These are phyloP conservation scores for Benthosema pterotum DNA, from an alignment of 2,797 vertebrate species.

Conservation along the genomic window DNA sequence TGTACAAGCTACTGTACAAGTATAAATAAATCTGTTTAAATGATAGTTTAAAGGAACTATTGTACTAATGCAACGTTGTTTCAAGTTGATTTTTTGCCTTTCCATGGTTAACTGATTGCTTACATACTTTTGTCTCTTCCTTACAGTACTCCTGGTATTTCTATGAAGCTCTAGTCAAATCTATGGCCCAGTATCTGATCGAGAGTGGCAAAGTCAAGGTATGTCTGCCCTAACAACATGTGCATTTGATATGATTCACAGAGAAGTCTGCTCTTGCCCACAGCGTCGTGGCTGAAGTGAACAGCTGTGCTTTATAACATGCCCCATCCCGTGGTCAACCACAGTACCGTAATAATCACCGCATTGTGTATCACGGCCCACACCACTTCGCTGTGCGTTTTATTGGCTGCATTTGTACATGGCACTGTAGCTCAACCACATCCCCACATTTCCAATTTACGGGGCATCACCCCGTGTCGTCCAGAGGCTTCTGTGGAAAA, in stretches of 20 bases:
- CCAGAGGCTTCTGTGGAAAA: conserved; percentile 25
- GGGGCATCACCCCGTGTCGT: conserved; percentile 26
- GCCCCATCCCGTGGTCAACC: conserved; percentile 53
- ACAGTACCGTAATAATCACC: conserved; percentile 41
- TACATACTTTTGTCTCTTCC: conserved; percentile 54
- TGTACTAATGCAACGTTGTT: conserved; percentile 12
- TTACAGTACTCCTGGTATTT: conserved; percentile 99
- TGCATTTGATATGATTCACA: conserved; percentile 19
- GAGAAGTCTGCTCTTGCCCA: conserved; percentile 9
- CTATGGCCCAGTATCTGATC: conserved; percentile 97
- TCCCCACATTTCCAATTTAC: conserved; percentile 46
- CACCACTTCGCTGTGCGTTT: conserved; percentile 35
- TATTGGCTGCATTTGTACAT: conserved; percentile 52
- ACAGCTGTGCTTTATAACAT: conserved; percentile 31
- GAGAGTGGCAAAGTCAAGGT: conserved; percentile 97
- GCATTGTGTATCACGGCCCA: conserved; percentile 36
- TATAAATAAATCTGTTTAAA: no score
- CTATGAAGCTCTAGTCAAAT: conserved; percentile 97
- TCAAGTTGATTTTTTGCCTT: conserved; percentile 6
- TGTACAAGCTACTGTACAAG: no score
- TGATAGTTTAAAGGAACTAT: neutral
- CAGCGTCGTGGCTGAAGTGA: conserved; percentile 29
- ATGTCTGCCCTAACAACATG: conserved; percentile 51
- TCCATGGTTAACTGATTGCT: conserved; percentile 39
- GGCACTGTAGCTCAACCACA: conserved; percentile 47